Conservation (phyloP, 2,113 vertebrate species). For the Crotalus horridus region DNA sequence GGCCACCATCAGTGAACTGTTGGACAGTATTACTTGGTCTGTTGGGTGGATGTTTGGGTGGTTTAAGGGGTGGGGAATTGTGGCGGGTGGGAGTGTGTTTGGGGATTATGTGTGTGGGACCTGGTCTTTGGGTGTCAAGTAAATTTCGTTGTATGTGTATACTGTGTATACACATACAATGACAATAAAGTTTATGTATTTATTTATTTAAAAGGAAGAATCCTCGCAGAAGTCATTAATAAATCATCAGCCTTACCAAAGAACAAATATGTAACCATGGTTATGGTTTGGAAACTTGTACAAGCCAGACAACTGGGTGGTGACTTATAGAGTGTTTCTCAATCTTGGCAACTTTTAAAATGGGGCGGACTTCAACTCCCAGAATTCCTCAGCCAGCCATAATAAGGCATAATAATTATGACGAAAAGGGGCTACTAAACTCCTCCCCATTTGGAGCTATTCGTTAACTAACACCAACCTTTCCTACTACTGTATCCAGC, state of each 20-base stretch:
- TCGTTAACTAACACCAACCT: not conserved
- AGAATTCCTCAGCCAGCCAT: not conserved
- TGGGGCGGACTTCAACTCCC: not conserved
- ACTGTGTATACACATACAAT: too few relatives aligned
- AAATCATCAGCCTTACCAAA: not conserved
- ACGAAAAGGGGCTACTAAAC: not conserved
- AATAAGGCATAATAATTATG: not conserved
- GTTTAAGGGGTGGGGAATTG: too few relatives aligned
- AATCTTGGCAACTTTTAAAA: not conserved
- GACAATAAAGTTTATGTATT: too few relatives aligned
- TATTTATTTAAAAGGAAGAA: not conserved
- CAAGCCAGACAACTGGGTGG: not conserved
- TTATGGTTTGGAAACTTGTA: not conserved
- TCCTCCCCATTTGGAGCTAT: not conserved
- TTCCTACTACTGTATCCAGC: not conserved
- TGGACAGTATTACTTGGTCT: too few relatives aligned
- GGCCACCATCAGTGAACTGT: too few relatives aligned
- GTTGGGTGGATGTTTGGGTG: too few relatives aligned
- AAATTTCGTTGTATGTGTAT: too few relatives aligned
- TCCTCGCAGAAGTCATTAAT: not conserved
- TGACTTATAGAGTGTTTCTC: not conserved
- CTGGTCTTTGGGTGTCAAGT: too few relatives aligned
- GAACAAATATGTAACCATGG: not conserved
- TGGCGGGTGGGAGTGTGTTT: too few relatives aligned
- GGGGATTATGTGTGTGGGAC: too few relatives aligned